These are phyloP conservation scores for Columbina picui DNA, from an alignment of 2,113 vertebrate species.

Conservation along the genomic window DNA sequence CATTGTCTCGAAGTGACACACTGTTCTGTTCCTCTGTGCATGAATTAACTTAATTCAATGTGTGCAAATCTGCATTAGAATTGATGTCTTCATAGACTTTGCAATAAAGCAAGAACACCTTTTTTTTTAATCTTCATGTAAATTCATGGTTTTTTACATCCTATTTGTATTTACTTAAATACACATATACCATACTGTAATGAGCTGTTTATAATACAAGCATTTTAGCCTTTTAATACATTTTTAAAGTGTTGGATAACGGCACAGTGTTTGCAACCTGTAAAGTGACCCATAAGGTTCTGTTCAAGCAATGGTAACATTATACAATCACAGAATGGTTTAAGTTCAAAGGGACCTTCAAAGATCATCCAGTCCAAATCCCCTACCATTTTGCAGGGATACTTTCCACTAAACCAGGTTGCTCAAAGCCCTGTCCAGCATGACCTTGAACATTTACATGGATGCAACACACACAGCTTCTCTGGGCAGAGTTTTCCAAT, in stretches of 20 bases:
- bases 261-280: not conserved
- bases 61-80: not conserved
- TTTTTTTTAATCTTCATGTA: not conserved
- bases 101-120: not conserved
- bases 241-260: not conserved
- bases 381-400: not conserved
- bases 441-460: not conserved
- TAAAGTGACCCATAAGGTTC: not conserved
- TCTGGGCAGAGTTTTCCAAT: not conserved
- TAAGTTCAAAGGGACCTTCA: not conserved
- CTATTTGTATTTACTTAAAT: not conserved
- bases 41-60: not conserved
- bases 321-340: not conserved
- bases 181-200: not conserved
- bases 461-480: not conserved
- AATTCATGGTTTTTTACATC: not conserved
- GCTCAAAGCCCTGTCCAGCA: not conserved
- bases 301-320: not conserved
- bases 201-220: not conserved
- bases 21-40: not conserved
- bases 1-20: not conserved
- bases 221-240: not conserved
- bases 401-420: not conserved
- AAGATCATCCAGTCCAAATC: not conserved
- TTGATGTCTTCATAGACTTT: not conserved